Percentiles rank a stretch among this genome's conserved stretches.
These are phyloP conservation scores for Zapus hudsonius DNA, from an alignment of 2,113 vertebrate genomes.

Conservation along the genomic window DNA sequence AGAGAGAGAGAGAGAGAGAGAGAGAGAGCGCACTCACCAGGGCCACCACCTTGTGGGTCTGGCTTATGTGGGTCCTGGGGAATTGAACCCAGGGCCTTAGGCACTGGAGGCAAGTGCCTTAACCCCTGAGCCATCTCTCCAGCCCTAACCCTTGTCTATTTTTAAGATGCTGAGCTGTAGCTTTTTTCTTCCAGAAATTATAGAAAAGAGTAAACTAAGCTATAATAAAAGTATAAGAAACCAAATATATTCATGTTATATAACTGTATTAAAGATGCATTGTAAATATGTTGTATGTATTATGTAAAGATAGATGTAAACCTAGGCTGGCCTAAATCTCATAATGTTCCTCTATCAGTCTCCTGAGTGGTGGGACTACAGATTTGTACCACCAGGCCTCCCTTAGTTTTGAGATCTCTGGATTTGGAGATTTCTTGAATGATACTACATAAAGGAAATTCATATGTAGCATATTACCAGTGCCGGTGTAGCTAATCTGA, in stretches of 20 bases:
- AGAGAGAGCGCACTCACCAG: too few relatives aligned
- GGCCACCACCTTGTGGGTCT: too few relatives aligned
- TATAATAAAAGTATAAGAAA: slow-evolving; percentile 13
- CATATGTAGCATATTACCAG: neutral
- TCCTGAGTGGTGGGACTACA: too few relatives aligned
- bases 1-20: too few relatives aligned
- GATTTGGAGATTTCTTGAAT: neutral
- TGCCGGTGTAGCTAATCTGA: neutral
- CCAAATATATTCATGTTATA: neutral
- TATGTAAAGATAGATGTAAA: too few relatives aligned
- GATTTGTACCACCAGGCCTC: too few relatives aligned
- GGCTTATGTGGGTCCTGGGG: too few relatives aligned
- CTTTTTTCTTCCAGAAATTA: neutral
- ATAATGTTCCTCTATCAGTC: too few relatives aligned
- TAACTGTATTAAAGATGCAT: neutral
- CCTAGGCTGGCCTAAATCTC: too few relatives aligned
- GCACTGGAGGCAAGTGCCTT: too few relatives aligned
- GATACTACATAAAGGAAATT: neutral
- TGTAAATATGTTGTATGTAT: neutral
- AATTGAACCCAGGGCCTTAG: too few relatives aligned
- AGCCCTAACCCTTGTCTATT: neutral
- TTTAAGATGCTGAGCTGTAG: slow-evolving; percentile 11
- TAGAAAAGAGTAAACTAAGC: neutral
- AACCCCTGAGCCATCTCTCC: too few relatives aligned
- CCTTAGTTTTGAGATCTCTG: neutral